Base-by-base conservation (phyloP, 2,113 vertebrate genomes). In the Hemiprocne comata region DNA sequence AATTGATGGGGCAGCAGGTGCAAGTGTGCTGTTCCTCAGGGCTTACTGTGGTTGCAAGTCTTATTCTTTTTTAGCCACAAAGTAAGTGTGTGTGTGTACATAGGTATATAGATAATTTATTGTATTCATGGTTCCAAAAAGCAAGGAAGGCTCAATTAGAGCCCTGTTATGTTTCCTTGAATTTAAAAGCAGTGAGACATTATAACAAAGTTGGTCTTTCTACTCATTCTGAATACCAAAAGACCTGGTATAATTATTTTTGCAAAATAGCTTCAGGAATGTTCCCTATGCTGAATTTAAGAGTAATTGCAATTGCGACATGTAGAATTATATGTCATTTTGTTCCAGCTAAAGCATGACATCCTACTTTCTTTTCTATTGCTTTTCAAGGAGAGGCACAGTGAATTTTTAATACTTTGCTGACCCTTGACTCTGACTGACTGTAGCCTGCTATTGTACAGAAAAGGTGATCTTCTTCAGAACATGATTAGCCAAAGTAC, bases 311-410 rank as follows among this genome's bases (percentile, higher is more conserved):
- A 70, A 70, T 58, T 91, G 75, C 1, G 3, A 38, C 62, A 28
- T 60, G 75, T 87, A 85, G 72, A 94, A 90, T 88, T 48, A 91
- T 87, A 67, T 71, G 71, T 71, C 91, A 91, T 95, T 95, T 91
- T 89, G 42, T 76, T 87, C 78, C 64, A 87, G 60, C 72, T 83
- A 67, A 77, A 84, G 64, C 77, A 88, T 74, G 85, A 25, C 20
- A 11, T 85, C 91, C 86, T 84, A 26, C 23, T 85, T 86, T 74
- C 25, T 94, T 90, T 94, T 78, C 55, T 85, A 34, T 76, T 80
- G 28, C 67, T 88, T 94, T 89, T 48, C 54, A 85, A 67, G 66
- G 54, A 77, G 60, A 87, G 24, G 24, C 64, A 70, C 9, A 10
- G 50, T 55, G 42, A 77, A 48, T 84, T 93, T 94, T 85, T 80